Evolutionary conservation across 2,888 invertebrate species (phyloP).

Genomic region (Eupithecia abbreviata): DNA sequence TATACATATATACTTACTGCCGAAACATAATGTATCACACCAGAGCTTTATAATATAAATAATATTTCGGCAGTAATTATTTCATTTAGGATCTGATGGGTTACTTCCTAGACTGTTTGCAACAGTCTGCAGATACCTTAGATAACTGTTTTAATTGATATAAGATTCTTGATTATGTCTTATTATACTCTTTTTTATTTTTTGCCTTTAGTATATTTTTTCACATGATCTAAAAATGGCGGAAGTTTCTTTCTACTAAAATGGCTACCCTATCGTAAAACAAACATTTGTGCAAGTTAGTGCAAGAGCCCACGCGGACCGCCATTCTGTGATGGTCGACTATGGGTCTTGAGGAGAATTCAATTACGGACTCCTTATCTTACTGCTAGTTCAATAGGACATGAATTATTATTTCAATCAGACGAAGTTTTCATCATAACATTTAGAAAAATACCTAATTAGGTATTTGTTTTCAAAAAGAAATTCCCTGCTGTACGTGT

Average conservation of each 20-base stretch:
- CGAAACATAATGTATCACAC: too few relatives aligned
- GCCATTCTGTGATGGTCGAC: slow-evolving; percentile 62
- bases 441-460: too few relatives aligned
- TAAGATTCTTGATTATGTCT: too few relatives aligned
- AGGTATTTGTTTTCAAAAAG: too few relatives aligned
- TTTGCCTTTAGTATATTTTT: neutral
- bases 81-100: neutral
- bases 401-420: slow-evolving; percentile 19
- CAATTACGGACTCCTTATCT: slow-evolving; percentile 58
- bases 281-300: slow-evolving; percentile 76
- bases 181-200: neutral
- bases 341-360: slow-evolving; percentile 58
- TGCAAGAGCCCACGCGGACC: slow-evolving; percentile 61
- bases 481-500: too few relatives aligned
- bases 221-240: neutral
- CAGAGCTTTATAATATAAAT: too few relatives aligned
- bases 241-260: neutral
- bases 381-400: slow-evolving; percentile 45
- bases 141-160: neutral
- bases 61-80: too few relatives aligned
- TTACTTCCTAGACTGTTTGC: neutral
- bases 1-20: too few relatives aligned
- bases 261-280: slow-evolving; percentile 50
- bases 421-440: neutral
- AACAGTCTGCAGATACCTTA: neutral